phyloP scores from a whole-genome alignment of 2,888 invertebrate genomes.

The Muschampia plurimacula region DNA sequence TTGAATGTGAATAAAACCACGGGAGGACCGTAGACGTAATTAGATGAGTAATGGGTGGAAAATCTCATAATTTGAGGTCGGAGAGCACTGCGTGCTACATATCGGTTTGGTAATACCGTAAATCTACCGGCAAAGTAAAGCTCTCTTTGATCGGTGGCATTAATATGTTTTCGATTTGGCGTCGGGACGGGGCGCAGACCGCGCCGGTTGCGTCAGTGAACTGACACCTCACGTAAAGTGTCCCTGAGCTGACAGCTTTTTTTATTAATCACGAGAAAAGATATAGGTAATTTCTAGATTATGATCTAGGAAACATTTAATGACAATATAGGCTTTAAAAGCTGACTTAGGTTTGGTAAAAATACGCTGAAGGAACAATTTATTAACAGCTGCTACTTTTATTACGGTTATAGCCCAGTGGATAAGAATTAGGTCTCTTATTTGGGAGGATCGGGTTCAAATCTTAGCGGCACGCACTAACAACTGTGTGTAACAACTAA shows the following conservation, averaged over 20 bases:
- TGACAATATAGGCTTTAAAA: not conserved
- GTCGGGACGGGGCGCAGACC: slow-evolving; percentile 71
- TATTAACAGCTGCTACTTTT: no score
- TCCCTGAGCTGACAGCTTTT: slow-evolving; percentile 63
- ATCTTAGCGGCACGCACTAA: no score
- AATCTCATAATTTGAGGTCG: slow-evolving; percentile 39
- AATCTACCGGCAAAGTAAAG: slow-evolving; percentile 59
- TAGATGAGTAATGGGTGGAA: slow-evolving; percentile 31
- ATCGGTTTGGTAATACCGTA: slow-evolving; percentile 46
- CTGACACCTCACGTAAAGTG: slow-evolving; percentile 69
- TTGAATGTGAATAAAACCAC: slow-evolving; percentile 7
- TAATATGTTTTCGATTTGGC: slow-evolving; percentile 79
- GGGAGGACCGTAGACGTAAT: slow-evolving; percentile 19
- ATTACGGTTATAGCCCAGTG: no score
- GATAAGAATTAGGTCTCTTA: no score
- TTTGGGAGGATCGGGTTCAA: no score
- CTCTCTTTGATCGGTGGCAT: slow-evolving; percentile 77
- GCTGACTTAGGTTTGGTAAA: no score
- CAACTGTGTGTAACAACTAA: no score
- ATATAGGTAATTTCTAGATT: slow-evolving; percentile 30
- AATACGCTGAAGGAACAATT: no score
- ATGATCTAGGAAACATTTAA: not conserved
- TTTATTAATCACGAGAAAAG: slow-evolving; percentile 59
- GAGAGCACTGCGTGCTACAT: slow-evolving; percentile 43
- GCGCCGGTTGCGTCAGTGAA: slow-evolving; percentile 68